Evolutionary conservation across 2,888 invertebrate genomes (phyloP).

Genomic region (Ennomos fuscantarius): DNA sequence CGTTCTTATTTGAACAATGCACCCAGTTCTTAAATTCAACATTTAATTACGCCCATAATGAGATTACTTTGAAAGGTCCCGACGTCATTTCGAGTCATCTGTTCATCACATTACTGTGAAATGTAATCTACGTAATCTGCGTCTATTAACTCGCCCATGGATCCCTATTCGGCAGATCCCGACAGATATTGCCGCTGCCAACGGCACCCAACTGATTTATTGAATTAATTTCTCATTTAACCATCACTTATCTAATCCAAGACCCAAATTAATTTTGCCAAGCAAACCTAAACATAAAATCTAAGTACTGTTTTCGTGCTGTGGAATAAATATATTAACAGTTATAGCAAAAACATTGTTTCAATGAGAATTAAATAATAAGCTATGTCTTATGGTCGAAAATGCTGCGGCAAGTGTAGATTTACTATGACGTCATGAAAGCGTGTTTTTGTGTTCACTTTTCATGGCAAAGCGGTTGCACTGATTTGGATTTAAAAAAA

Average conservation of each 20-base stretch:
- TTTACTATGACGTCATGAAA: too few relatives aligned
- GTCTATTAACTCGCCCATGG: conserved; percentile 22
- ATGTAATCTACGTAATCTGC: not conserved
- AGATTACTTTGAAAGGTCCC: too few relatives aligned
- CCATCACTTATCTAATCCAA: conserved; percentile 20
- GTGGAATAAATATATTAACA: conserved; percentile 17
- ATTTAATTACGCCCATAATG: too few relatives aligned
- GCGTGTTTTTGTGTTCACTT: too few relatives aligned
- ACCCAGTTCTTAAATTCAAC: too few relatives aligned
- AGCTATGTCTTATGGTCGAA: too few relatives aligned
- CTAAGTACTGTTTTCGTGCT: not conserved
- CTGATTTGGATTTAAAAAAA: too few relatives aligned
- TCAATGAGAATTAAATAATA: too few relatives aligned
- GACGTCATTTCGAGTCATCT: conserved; percentile 2
- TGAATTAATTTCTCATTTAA: conserved; percentile 54
- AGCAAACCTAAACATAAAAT: conserved; percentile 9
- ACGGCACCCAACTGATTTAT: conserved; percentile 37
- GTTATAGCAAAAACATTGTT: too few relatives aligned
- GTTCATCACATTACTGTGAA: conserved; percentile 14
- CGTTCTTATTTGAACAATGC: too few relatives aligned
- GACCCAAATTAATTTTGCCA: conserved; percentile 13
- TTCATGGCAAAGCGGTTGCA: too few relatives aligned
- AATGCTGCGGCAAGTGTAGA: too few relatives aligned
- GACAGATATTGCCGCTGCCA: conserved; percentile 34
- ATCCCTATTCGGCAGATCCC: conserved; percentile 29